These are phyloP conservation scores for Thymelicus lineola DNA, from an alignment of 2,888 invertebrate genomes.

Conservation along the genomic window DNA sequence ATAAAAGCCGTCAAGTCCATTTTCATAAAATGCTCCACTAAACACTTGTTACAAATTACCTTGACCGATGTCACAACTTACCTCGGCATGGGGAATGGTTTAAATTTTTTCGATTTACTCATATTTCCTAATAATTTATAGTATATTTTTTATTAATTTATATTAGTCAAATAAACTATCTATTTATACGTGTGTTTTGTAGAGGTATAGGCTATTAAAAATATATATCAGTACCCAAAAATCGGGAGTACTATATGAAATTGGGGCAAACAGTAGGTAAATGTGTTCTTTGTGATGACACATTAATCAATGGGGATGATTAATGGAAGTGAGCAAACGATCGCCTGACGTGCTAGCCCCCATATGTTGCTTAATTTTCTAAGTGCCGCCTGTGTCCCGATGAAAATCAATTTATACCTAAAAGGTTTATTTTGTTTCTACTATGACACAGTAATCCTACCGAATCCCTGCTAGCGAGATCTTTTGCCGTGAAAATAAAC, in stretches of 20 bases:
- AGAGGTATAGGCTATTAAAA: too few relatives aligned
- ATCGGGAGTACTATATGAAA: conserved; percentile 24
- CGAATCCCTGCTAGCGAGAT: conserved; percentile 69
- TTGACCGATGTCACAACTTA: too few relatives aligned
- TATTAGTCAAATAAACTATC: too few relatives aligned
- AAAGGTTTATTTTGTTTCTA: conserved; percentile 3
- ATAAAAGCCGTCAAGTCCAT: too few relatives aligned
- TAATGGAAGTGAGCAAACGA: conserved; percentile 74
- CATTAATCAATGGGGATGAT: conserved; percentile 84
- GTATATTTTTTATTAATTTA: too few relatives aligned
- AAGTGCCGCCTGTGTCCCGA: conserved; percentile 70
- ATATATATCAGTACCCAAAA: conserved; percentile 1
- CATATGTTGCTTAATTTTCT: conserved; percentile 81
- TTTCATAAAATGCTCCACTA: too few relatives aligned
- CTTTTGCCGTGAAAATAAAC: conserved; percentile 56
- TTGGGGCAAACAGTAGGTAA: conserved; percentile 37
- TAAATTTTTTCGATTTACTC: too few relatives aligned
- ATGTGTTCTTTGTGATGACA: conserved; percentile 72
- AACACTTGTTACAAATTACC: too few relatives aligned
- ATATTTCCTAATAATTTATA: too few relatives aligned
- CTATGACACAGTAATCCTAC: conserved; percentile 62
- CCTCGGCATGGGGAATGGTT: too few relatives aligned
- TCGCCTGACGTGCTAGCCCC: conserved; percentile 82
- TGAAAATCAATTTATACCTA: conserved; percentile 3
- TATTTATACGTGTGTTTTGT: too few relatives aligned